phyloP scores from a whole-genome alignment of 2,888 invertebrate species.

The Lochmaea capreae region DNA sequence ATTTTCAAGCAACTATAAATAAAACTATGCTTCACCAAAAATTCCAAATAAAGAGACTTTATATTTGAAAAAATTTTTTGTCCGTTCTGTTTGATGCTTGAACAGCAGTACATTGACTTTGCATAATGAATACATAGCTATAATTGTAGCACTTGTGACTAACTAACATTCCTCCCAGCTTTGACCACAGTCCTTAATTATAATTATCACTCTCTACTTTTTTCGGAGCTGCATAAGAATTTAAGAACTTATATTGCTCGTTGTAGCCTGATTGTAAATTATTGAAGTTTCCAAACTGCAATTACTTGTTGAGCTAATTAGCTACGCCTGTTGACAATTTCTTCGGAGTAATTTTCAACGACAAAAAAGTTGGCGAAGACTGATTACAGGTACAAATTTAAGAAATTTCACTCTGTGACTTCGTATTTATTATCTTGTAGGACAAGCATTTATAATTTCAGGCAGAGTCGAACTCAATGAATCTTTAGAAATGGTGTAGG shows the following conservation, averaged over 20 bases:
- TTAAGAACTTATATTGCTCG: background rate
- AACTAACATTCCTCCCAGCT: too few relatives aligned
- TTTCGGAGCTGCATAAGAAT: background rate
- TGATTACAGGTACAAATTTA: conserved; percentile 21
- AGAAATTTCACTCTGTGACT: conserved; percentile 23
- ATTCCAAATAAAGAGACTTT: too few relatives aligned
- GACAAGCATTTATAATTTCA: conserved; percentile 19
- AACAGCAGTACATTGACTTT: too few relatives aligned
- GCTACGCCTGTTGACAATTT: conserved; percentile 18
- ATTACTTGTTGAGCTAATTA: conserved; percentile 11
- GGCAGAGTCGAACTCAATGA: background rate
- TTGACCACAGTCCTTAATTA: too few relatives aligned
- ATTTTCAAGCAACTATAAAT: too few relatives aligned
- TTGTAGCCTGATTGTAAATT: background rate
- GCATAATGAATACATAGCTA: too few relatives aligned
- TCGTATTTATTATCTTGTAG: conserved; percentile 37
- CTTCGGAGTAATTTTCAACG: conserved; percentile 18
- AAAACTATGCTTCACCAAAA: too few relatives aligned
- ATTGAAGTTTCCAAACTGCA: background rate
- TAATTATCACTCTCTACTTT: too few relatives aligned
- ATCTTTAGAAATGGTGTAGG: too few relatives aligned
- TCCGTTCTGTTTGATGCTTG: too few relatives aligned
- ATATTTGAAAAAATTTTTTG: too few relatives aligned
- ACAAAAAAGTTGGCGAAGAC: conserved; percentile 17
- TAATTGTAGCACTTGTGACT: too few relatives aligned